phyloP scores from a whole-genome alignment of 2,888 invertebrate species.

The Hypomecis atomaria region DNA sequence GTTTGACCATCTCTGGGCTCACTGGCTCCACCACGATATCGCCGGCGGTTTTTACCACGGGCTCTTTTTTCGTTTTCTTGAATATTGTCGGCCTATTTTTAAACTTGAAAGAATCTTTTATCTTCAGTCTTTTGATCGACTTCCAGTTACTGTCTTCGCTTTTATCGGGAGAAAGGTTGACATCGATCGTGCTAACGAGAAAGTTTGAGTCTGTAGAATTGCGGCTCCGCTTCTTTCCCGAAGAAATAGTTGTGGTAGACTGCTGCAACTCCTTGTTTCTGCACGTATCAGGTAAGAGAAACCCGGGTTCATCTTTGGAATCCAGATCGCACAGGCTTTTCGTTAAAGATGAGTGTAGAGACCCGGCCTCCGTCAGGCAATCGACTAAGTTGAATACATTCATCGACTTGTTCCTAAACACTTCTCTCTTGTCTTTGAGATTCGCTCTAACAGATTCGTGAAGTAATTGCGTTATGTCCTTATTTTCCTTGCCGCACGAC shows the following conservation, averaged over 20 bases:
- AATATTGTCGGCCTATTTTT: conserved; percentile 80
- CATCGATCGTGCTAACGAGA: conserved; percentile 71
- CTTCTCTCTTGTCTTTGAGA: conserved; percentile 76
- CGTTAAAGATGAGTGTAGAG: conserved; percentile 76
- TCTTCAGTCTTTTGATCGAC: conserved; percentile 80
- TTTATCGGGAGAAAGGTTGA: conserved; percentile 74
- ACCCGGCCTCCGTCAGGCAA: conserved; percentile 73
- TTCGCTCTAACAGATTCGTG: conserved; percentile 59
- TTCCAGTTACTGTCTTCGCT: conserved; percentile 81
- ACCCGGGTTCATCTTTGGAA: conserved; percentile 70
- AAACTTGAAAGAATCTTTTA: conserved; percentile 82
- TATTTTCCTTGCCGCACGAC: conserved; percentile 73
- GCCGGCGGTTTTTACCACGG: conserved; percentile 69
- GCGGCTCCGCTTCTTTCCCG: conserved; percentile 79
- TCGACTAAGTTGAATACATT: conserved; percentile 80
- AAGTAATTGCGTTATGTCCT: conserved; percentile 59
- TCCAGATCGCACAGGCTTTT: conserved; percentile 80
- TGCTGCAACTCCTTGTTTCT: conserved; percentile 72
- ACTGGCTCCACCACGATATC: conserved; percentile 76
- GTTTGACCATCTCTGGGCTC: conserved; percentile 73
- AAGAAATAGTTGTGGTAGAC: conserved; percentile 78
- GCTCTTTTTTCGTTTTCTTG: conserved; percentile 76
- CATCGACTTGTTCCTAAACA: conserved; percentile 80
- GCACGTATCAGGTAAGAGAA: conserved; percentile 66
- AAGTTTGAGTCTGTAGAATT: conserved; percentile 81